Percentiles rank a stretch among this genome's conserved stretches.
Evolutionary conservation across 2,888 invertebrate species (phyloP).

Genomic region (Stenchaetothrips biformis): DNA sequence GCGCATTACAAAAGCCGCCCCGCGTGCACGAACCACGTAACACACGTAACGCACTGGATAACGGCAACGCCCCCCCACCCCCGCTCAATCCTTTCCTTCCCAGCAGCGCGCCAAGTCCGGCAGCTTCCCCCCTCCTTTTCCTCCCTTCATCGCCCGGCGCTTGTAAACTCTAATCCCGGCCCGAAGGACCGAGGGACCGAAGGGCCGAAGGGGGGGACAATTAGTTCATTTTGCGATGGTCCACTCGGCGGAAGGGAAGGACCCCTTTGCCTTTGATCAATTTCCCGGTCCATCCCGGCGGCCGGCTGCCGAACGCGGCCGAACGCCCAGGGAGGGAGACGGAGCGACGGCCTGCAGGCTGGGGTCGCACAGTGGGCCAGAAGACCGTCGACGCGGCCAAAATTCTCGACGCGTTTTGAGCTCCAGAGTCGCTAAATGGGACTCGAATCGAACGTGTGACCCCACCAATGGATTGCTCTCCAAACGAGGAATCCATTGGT

Average conservation of each 20-base stretch:
- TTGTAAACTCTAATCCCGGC: background rate
- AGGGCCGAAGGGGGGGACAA: background rate
- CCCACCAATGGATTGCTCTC: too few species aligned
- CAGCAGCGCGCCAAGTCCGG: background rate
- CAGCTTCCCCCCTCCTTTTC: too few species aligned
- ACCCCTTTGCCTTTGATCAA: slow-evolving; percentile 5
- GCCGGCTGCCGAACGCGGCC: background rate
- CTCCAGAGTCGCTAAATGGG: too few species aligned
- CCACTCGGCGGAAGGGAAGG: slow-evolving; percentile 4
- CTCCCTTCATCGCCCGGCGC: background rate
- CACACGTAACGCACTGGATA: too few species aligned
- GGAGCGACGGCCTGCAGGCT: too few species aligned
- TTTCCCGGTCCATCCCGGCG: background rate
- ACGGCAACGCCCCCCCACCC: background rate
- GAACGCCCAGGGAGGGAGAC: background rate
- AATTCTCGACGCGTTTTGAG: too few species aligned
- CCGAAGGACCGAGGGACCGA: background rate
- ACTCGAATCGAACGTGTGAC: too few species aligned
- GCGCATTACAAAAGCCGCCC: background rate
- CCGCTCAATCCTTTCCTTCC: background rate
- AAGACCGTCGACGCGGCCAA: too few species aligned
- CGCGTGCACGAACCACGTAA: background rate
- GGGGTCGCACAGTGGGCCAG: too few species aligned
- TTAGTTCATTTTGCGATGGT: slow-evolving; percentile 17
- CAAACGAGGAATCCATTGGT: too few species aligned